A percentile compares a stretch with the other conserved stretches of the same genome.
Evolutionary conservation across 2,797 vertebrate species (phyloP).

Genomic region (Anas georgica): DNA sequence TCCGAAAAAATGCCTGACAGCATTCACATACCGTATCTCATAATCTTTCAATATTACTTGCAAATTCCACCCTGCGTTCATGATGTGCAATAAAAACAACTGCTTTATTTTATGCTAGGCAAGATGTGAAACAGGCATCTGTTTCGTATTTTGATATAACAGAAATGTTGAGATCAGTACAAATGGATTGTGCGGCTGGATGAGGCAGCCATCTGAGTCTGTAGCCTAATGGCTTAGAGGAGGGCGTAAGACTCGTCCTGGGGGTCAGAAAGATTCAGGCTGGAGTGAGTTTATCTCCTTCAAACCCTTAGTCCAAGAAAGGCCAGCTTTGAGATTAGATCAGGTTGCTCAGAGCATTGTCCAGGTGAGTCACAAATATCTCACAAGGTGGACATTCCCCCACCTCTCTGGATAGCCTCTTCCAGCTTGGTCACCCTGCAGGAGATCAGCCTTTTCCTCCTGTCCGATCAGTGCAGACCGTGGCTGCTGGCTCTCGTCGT

Average conservation of each 20-base stretch:
- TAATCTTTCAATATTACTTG: background rate
- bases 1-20: background rate
- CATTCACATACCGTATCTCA: background rate
- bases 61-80: background rate
- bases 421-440: background rate
- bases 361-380: background rate
- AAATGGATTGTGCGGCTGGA: background rate
- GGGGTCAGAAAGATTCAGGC: background rate
- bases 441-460: background rate
- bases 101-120: background rate
- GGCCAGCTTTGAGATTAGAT: background rate
- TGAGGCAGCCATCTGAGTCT: background rate
- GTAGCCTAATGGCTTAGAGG: background rate
- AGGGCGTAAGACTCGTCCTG: background rate
- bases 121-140: background rate
- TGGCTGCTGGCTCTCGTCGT: background rate
- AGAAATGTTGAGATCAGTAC: background rate
- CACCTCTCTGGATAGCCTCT: background rate
- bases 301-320: background rate
- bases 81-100: background rate
- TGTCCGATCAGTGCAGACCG: fast-evolving
- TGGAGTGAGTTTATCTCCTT: background rate
- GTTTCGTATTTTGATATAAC: background rate
- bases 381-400: background rate
- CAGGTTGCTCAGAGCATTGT: background rate